phyloP scores from a whole-genome alignment of 2,888 invertebrate species.

The Cerastis leucographa region DNA sequence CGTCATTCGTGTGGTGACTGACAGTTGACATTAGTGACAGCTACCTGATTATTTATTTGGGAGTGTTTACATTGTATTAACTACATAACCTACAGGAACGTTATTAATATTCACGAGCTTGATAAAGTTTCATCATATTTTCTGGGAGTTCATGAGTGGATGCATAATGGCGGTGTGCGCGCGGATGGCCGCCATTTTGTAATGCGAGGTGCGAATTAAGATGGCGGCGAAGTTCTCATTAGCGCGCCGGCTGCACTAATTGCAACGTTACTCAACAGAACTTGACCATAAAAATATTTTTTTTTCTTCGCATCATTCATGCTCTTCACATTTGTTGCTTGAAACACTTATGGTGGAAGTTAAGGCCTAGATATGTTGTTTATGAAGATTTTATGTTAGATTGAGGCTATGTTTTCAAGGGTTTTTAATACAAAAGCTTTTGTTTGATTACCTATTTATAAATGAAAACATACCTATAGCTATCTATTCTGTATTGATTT shows the following conservation, averaged over 20 bases:
- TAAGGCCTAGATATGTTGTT: constrained; percentile 14
- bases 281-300: constrained; percentile 53
- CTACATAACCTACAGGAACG: constrained; percentile 11
- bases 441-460: not conserved
- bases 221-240: constrained; percentile 77
- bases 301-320: constrained; percentile 53
- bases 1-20: not conserved
- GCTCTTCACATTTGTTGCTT: constrained; percentile 38
- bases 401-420: not conserved
- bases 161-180: constrained; percentile 61
- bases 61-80: not conserved
- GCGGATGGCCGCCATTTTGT: constrained; percentile 74
- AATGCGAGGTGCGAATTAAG: constrained; percentile 71
- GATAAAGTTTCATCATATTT: constrained; percentile 51
- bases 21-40: constrained; percentile 1
- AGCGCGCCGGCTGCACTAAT: constrained; percentile 76
- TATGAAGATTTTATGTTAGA: constrained; percentile 1
- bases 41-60: not conserved
- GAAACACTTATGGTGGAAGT: constrained; percentile 1
- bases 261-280: constrained; percentile 71
- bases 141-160: constrained; percentile 54
- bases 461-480: not conserved
- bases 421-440: not conserved
- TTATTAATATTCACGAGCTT: constrained; percentile 69
- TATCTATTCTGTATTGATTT: constrained; percentile 21